Conservation (phyloP, 2,113 vertebrate species). For the Mobula hypostoma region DNA sequence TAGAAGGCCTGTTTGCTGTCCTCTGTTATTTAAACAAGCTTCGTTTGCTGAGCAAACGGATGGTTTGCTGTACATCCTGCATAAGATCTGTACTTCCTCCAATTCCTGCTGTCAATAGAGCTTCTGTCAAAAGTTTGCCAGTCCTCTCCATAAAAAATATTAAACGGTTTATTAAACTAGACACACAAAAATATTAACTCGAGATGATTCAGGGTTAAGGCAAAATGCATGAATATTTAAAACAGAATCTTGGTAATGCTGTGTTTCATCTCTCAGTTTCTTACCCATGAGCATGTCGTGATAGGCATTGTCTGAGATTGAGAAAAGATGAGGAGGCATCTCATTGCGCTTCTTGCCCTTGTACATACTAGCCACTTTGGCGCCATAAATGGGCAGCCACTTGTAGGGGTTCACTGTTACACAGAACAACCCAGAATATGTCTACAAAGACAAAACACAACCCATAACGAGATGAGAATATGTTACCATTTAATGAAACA, state of each 20-base stretch:
- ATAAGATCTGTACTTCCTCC: not conserved
- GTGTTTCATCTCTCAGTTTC: not conserved
- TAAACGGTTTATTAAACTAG: not conserved
- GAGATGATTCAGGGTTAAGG: not conserved
- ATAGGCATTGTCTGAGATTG: constrained; percentile 46
- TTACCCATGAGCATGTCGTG: constrained; percentile 46
- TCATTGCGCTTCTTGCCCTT: constrained; percentile 48
- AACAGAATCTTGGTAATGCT: not conserved
- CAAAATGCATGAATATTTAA: not conserved
- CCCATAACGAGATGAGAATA: not conserved
- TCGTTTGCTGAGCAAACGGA: not conserved
- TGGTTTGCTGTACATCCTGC: not conserved
- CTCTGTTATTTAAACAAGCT: not conserved
- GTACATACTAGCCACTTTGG: constrained; percentile 43
- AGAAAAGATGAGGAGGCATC: constrained; percentile 47
- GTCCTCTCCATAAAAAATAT: not conserved
- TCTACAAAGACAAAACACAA: constrained; percentile 22
- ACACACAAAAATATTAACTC: not conserved
- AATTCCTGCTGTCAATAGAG: not conserved
- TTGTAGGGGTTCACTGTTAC: constrained; percentile 37
- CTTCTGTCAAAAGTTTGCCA: not conserved
- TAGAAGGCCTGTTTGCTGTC: not conserved
- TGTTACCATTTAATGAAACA: not conserved
- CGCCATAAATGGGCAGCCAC: constrained; percentile 38
- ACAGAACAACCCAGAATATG: constrained; percentile 40